A percentile compares a stretch with the other conserved stretches of the same genome.
Evolutionary conservation across 2,113 vertebrate species (phyloP).

Genomic region (Fukomys damarensis): DNA sequence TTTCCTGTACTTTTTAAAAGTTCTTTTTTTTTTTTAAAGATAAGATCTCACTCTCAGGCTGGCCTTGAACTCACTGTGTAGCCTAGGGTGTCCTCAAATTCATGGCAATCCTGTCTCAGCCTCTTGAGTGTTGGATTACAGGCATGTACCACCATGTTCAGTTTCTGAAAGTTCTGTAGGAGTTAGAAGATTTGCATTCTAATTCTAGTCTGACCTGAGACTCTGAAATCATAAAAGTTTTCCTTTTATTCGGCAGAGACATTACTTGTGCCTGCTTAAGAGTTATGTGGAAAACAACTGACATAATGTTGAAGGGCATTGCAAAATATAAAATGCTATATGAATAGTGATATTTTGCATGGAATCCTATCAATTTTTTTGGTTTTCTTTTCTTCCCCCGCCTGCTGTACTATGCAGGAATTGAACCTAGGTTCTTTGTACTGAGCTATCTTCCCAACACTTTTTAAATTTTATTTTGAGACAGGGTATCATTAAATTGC

Average conservation of each 20-base stretch:
- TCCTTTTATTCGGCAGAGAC: neutral
- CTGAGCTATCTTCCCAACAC: neutral
- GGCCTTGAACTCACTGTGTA: neutral
- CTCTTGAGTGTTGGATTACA: neutral
- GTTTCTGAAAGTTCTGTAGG: neutral
- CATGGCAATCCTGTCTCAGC: neutral
- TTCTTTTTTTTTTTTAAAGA: neutral
- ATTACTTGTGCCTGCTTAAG: neutral
- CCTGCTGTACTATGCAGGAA: neutral
- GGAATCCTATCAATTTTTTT: neutral
- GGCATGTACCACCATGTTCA: neutral
- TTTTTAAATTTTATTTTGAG: neutral
- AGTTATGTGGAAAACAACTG: slow-evolving; percentile 25
- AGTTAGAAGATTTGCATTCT: slow-evolving; percentile 8
- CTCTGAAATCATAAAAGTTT: neutral
- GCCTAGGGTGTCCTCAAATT: no score
- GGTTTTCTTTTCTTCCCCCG: neutral
- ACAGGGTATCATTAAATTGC: neutral
- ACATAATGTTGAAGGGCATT: neutral
- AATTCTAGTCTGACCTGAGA: slow-evolving; percentile 26
- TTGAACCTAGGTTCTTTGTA: neutral
- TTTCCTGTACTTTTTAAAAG: neutral
- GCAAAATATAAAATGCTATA: slow-evolving; percentile 15
- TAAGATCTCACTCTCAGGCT: neutral
- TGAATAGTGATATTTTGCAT: slow-evolving; percentile 23